Evolutionary conservation across 2,888 invertebrate genomes (phyloP), one percentile per base, ranked within the genome.

Genomic region (Lathronympha strigana): DNA sequence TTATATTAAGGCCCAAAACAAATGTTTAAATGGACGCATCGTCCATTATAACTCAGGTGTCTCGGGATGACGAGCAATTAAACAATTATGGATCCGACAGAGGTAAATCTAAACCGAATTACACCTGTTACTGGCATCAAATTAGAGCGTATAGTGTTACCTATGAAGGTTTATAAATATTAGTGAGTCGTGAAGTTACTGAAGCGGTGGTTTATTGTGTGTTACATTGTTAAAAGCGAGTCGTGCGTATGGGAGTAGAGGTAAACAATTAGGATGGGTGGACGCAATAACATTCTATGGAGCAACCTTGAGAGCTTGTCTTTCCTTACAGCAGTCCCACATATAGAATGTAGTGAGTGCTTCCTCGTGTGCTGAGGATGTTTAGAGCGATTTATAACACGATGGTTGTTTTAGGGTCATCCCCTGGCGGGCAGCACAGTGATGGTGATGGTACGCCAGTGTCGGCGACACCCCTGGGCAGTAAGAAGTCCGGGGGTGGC

Each of bases 1-100:
- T 92, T 88, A 79, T 87, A 83, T 83, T 86, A 88, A 80, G 90
- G 86, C 88, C 82, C 85, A 85, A 88, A 92, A 87, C 90, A 92
- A 92, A 92, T 92, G 92, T 92, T 90, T 92, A 92, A 92, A 97
- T 97, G 98, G 98, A 98, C 97, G 97, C 97, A 95, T 96, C 98
- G 96, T 98, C 98, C 96, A 98, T 98, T 94, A 98, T 98, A 93
- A 97, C 98, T 93, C 97, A 98, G 95, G 98, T 98, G 95, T 97
- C 97, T 94, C 96, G 97, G 94, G 98, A 98, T 95, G 98, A 98
- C 95, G 98, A 98, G 93, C 96, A 96, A 94, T 94, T 97, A 93
- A 97, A 96, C 94, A 97, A 95, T 94, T 96, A 95, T 94, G 94
- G 95, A 93, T 94, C 95, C 94, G 97, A 97, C 93, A 97, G 97